These are phyloP conservation scores for Pharmacophagus antenor DNA, from an alignment of 2,888 invertebrate genomes.

Conservation along the genomic window DNA sequence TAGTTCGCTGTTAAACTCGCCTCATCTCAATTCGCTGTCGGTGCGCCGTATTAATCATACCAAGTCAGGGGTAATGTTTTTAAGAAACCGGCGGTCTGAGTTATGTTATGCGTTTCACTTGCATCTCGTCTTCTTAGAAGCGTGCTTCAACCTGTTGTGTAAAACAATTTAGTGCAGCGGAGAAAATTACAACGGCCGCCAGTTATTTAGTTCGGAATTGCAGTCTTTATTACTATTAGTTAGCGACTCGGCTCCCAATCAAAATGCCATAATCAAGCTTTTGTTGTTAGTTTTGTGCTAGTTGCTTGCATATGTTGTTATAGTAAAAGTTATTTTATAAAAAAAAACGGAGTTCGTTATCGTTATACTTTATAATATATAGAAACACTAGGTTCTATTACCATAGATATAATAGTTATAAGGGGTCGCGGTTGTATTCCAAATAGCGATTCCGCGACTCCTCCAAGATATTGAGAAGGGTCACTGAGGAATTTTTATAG, in stretches of 20 bases:
- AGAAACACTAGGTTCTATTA: too few species aligned
- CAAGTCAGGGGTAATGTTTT: constrained; percentile 5
- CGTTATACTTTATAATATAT: too few species aligned
- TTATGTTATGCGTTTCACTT: constrained; percentile 23
- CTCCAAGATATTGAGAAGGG: too few species aligned
- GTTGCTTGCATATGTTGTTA: not conserved
- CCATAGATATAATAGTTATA: too few species aligned
- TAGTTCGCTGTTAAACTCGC: not conserved
- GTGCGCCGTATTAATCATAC: constrained; percentile 9
- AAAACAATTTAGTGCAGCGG: constrained; percentile 22
- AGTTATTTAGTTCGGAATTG: constrained; percentile 28
- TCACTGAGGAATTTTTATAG: too few species aligned
- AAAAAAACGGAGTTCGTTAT: too few species aligned
- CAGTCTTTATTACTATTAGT: constrained; percentile 25
- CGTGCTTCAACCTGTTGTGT: constrained; percentile 22
- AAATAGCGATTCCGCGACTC: too few species aligned
- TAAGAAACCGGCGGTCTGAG: constrained; percentile 10
- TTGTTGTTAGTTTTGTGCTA: constrained; percentile 1
- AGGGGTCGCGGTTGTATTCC: too few species aligned
- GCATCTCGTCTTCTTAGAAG: constrained; percentile 23
- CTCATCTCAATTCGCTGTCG: constrained; percentile 11
- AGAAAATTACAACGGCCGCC: constrained; percentile 20
- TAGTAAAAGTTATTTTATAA: not conserved
- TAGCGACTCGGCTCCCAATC: constrained; percentile 22
- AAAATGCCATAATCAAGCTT: constrained; percentile 16